A percentile compares a stretch with the other conserved stretches of the same genome.
These are phyloP conservation scores for Lepus oiostolus DNA, from an alignment of 2,797 vertebrate genomes.

Conservation along the genomic window DNA sequence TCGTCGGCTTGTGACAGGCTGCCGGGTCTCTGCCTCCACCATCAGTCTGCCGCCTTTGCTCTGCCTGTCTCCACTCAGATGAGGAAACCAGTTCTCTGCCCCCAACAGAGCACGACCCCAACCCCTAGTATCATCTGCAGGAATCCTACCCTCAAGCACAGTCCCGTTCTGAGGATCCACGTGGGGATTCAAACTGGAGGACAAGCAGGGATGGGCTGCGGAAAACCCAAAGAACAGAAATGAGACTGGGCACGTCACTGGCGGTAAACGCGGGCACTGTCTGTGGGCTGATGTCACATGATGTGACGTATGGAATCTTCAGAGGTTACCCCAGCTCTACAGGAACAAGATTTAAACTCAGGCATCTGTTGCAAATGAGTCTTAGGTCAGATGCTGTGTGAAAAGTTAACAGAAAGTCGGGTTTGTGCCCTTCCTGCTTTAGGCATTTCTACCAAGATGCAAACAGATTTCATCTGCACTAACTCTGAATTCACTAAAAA, in stretches of 20 bases:
- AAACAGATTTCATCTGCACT: not conserved
- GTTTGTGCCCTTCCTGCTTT: not conserved
- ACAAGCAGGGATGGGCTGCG: not conserved
- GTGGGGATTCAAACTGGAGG: not conserved
- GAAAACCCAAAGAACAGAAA: not conserved
- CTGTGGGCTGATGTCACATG: not conserved
- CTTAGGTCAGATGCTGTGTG: not conserved
- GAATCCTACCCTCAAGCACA: not conserved
- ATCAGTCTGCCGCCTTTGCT: not conserved
- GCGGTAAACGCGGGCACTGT: not conserved
- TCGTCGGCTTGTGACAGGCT: not conserved
- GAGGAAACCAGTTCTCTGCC: not conserved
- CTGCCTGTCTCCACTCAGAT: not conserved
- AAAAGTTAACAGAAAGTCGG: not conserved
- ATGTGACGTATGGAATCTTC: not conserved
- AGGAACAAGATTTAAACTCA: constrained; percentile 18
- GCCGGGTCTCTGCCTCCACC: not conserved
- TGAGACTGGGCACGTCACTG: not conserved
- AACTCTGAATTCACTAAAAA: not conserved
- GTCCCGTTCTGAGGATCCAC: not conserved
- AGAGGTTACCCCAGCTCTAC: not conserved
- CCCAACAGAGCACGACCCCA: not conserved
- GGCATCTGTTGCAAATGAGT: not conserved
- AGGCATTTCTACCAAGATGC: not conserved
- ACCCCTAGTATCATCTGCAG: not conserved